A percentile compares a stretch with the other conserved stretches of the same genome.
Evolutionary conservation across 2,113 vertebrate genomes (phyloP).

Genomic region (Montifringilla adamsi): DNA sequence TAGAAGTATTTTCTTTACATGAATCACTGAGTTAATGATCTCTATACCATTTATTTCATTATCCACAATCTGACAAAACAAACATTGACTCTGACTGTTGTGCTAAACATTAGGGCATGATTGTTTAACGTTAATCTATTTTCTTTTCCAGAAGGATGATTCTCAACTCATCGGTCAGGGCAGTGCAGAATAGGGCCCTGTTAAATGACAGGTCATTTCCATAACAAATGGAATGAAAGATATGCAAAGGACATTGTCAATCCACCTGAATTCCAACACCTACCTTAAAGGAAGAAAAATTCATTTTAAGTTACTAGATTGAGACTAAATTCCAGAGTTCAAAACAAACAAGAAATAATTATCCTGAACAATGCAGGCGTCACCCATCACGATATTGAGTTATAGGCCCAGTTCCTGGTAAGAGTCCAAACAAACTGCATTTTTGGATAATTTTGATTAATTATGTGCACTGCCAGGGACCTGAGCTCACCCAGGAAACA

Average conservation of each 20-base stretch:
- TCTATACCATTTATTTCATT: not conserved
- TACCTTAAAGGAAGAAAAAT: not conserved
- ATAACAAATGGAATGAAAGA: constrained; percentile 9
- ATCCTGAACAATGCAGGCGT: not conserved
- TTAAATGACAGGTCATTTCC: constrained; percentile 21
- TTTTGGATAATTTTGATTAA: not conserved
- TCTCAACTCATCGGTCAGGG: not conserved
- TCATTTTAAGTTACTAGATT: not conserved
- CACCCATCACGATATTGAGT: not conserved
- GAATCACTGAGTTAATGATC: not conserved
- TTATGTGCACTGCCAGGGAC: not conserved
- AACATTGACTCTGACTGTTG: not conserved
- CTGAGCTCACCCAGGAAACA: not conserved
- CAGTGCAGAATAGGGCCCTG: not conserved
- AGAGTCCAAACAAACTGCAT: not conserved
- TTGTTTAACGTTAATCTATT: not conserved
- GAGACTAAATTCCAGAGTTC: not conserved
- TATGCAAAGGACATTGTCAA: not conserved
- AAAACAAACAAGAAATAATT: not conserved
- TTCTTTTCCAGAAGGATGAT: constrained; percentile 8
- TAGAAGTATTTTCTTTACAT: not conserved
- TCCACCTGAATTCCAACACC: not conserved
- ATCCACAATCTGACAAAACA: not conserved
- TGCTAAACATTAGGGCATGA: not conserved
- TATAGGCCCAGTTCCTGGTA: not conserved